A percentile compares a stretch with the other conserved stretches of the same genome.
Conservation (phyloP, 1,140 invertebrate genomes). For the Archivesica marissinica region DNA sequence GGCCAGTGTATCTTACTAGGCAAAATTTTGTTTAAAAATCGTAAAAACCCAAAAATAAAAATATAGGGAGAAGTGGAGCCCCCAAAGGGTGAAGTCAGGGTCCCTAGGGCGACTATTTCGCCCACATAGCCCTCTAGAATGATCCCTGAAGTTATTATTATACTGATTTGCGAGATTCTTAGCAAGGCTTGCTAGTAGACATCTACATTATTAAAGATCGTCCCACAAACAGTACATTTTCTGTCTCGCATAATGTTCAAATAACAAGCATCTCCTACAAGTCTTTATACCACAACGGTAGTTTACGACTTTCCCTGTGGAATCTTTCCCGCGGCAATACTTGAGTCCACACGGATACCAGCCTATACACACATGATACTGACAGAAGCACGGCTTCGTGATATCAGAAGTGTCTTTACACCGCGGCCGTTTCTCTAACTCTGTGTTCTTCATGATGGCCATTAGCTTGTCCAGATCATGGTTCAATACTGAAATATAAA, state of each 20-base stretch:
- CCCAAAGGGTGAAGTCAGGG: too few species aligned
- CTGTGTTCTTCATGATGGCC: conserved; percentile 72
- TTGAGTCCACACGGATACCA: conserved; percentile 97
- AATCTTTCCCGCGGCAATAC: conserved; percentile 92
- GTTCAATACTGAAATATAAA: conserved; percentile 71
- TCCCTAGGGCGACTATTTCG: too few species aligned
- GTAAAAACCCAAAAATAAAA: too few species aligned
- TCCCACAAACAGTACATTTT: conserved; percentile 95
- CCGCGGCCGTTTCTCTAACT: conserved; percentile 74
- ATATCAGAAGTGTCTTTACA: conserved; percentile 79
- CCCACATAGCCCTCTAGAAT: too few species aligned
- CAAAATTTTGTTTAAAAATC: too few species aligned
- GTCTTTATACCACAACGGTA: conserved; percentile 98
- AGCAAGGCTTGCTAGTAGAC: too few species aligned
- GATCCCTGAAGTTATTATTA: too few species aligned
- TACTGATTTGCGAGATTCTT: too few species aligned
- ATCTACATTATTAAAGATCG: conserved; percentile 69
- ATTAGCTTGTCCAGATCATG: conserved; percentile 76
- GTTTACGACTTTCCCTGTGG: conserved; percentile 86
- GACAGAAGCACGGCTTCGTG: conserved; percentile 89
- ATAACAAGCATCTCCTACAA: conserved; percentile 94
- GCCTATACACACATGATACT: conserved; percentile 92
- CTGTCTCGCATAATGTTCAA: conserved; percentile 92
- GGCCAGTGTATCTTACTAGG: too few species aligned
- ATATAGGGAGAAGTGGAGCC: too few species aligned